Base-by-base conservation (phyloP, 1,140 invertebrate species). In the Drosophila prosaltans region DNA sequence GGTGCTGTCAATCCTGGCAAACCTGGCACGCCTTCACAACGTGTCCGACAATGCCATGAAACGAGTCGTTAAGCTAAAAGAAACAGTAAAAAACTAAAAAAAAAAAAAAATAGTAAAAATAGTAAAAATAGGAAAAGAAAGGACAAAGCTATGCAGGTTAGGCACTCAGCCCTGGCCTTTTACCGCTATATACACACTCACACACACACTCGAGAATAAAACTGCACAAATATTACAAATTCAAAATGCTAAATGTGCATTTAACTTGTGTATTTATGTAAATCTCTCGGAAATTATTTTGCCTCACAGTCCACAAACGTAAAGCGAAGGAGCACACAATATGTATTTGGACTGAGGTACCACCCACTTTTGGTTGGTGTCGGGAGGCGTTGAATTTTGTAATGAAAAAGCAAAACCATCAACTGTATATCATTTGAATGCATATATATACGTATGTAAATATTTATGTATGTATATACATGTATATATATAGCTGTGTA, bases 201-300 rank as follows among this genome's bases (percentile, higher is more conserved):
- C 45, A 67, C 74, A 78, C 65, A 80, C 78, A 69, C 69, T 83
- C 73, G 67, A 80, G 69, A 73, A 77, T 69, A 69, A 85, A 81
- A 85, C 76, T 74, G 81, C 79, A 86, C 74, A 86, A 90, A 90
- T 82, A 86, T 90, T 86, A 84, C 86, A 83, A 86, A 90, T 89
- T 90, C 85, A 89, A 90, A 89, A 90, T 90, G 86, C 86, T 90
- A 90, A 90, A 90, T 90, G 81, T 85, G 86, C 86, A 90, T 90
- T 90, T 90, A 90, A 90, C 86, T 90, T 86, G 88, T 90, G 86
- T 90, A 90, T 90, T 90, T 90, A 90, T 90, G 86, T 81, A 90
- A 90, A 90, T 90, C 86, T 81, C 74, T 80, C 73, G 73, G 74
- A 90, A 90, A 90, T 90, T 81, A 80, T 90, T 90, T 88, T 67